These are phyloP conservation scores for Lochmaea capreae DNA, from an alignment of 2,888 invertebrate genomes.

Conservation along the genomic window DNA sequence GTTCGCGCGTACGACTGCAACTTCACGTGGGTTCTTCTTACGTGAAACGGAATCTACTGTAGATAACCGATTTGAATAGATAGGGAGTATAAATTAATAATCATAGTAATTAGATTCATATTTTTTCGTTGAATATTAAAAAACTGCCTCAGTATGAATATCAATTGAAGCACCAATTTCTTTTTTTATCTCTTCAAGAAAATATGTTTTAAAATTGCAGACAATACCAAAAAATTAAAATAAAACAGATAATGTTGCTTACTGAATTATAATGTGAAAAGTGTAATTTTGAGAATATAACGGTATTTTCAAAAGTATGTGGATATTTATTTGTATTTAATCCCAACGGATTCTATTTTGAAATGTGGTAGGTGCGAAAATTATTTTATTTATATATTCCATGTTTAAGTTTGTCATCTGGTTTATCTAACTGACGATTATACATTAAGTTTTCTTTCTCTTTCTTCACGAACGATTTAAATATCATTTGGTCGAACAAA, in stretches of 20 bases:
- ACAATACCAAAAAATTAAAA: no score
- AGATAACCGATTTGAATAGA: no score
- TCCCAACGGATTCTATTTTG: neutral
- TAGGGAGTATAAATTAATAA: no score
- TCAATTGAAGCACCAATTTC: no score
- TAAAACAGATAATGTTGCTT: neutral
- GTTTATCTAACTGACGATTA: conserved; percentile 38
- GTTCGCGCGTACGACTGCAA: no score
- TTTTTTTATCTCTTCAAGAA: no score
- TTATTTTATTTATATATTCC: conserved; percentile 46
- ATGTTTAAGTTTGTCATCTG: conserved; percentile 24
- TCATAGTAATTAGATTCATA: no score
- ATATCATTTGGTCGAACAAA: conserved; percentile 60
- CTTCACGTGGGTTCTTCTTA: no score
- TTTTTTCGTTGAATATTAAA: no score
- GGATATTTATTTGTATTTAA: neutral
- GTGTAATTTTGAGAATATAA: neutral
- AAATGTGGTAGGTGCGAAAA: neutral
- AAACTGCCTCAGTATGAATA: no score
- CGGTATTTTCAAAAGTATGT: neutral
- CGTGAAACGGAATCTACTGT: no score
- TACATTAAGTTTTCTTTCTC: conserved; percentile 51
- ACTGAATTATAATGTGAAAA: neutral
- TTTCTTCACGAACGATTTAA: conserved; percentile 53
- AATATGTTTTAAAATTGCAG: no score